Percentiles rank a stretch among this genome's conserved stretches.
Conservation (phyloP, 2,888 invertebrate species). For the Rotaria macrura region DNA sequence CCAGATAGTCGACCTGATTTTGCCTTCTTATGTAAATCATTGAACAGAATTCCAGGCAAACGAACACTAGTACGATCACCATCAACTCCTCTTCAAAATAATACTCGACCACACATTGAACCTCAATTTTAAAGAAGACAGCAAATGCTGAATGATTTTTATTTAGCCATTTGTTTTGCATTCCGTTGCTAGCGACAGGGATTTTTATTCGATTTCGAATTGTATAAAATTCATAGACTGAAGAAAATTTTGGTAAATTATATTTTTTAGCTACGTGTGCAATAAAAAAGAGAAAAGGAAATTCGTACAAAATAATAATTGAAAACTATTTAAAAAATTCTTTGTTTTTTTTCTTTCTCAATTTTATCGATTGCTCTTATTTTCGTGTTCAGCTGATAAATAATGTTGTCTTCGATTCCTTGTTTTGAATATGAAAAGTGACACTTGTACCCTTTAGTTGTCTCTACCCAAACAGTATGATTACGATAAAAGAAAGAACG, state of each 20-base stretch:
- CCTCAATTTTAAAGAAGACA: background rate
- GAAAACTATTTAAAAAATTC: no score
- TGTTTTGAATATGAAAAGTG: background rate
- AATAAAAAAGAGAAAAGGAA: background rate
- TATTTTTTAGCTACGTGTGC: background rate
- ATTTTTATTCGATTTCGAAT: background rate
- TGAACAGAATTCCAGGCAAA: slow-evolving; percentile 77
- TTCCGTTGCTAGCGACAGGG: background rate
- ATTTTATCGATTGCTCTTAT: background rate
- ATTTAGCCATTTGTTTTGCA: background rate
- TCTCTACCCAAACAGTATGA: background rate
- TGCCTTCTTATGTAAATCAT: slow-evolving; percentile 64
- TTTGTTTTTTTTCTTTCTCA: background rate
- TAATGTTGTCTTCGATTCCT: background rate
- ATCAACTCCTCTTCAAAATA: slow-evolving; percentile 85
- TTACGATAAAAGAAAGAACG: background rate
- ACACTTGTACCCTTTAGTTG: background rate
- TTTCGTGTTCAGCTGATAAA: background rate
- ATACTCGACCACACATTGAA: slow-evolving; percentile 14
- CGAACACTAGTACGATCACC: slow-evolving; percentile 89
- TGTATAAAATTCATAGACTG: no score
- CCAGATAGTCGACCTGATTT: slow-evolving; percentile 79
- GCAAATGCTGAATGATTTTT: background rate
- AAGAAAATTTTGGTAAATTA: no score
- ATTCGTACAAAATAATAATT: no score